phyloP scores from a whole-genome alignment of 2,113 vertebrate genomes.

The Nansenia antarctica region DNA sequence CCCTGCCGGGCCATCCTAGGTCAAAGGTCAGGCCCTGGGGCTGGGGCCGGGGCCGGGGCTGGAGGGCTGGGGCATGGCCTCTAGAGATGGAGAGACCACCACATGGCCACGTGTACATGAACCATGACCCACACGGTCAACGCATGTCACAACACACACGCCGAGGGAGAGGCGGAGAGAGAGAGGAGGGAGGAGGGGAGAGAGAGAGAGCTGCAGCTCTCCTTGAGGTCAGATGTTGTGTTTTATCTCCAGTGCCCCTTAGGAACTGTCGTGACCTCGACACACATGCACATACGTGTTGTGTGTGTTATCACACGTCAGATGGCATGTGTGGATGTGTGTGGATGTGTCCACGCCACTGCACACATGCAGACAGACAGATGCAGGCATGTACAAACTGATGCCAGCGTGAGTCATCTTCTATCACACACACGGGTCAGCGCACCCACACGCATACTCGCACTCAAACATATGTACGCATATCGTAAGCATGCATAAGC shows the following conservation, averaged over 20 bases:
- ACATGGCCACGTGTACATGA: not conserved
- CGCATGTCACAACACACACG: not conserved
- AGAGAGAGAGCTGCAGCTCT: not conserved
- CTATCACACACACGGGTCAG: conserved; percentile 28
- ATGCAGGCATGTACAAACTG: conserved; percentile 11
- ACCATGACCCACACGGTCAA: not conserved
- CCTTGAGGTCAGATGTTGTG: not conserved
- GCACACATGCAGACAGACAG: not conserved
- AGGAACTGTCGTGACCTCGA: not conserved
- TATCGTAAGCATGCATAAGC: conserved; percentile 19
- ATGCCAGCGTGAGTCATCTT: too few species aligned
- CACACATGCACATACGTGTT: not conserved
- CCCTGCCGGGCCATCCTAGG: conserved; percentile 29
- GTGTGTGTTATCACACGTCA: not conserved
- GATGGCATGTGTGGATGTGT: not conserved
- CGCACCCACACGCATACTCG: conserved; percentile 10
- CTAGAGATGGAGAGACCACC: not conserved
- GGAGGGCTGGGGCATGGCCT: not conserved
- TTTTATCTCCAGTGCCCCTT: not conserved
- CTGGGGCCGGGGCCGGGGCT: too few species aligned
- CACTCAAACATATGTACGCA: conserved; percentile 17
- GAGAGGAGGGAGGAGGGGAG: not conserved
- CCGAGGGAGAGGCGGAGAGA: not conserved
- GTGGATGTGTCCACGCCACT: not conserved
- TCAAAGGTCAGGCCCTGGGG: conserved; percentile 44